Evolutionary conservation across 2,888 invertebrate species (phyloP).

Genomic region (Pseudococcus viburni): DNA sequence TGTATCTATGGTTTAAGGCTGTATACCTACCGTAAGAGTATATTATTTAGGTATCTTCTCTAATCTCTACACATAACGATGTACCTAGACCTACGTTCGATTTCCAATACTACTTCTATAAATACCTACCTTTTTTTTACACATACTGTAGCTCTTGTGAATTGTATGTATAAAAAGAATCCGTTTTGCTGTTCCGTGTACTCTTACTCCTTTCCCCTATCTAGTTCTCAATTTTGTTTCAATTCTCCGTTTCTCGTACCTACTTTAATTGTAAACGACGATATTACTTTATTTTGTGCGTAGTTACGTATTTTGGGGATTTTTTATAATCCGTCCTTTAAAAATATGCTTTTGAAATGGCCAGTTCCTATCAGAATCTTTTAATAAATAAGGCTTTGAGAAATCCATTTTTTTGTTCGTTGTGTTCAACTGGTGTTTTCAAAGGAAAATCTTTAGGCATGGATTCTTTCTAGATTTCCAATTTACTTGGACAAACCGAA

Average conservation of each 20-base stretch:
- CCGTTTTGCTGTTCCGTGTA: neutral
- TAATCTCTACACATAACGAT: neutral
- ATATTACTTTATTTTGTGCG: neutral
- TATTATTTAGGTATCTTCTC: neutral
- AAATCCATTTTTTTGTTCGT: slow-evolving; percentile 7
- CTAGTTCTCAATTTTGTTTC: neutral
- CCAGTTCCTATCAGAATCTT: slow-evolving; percentile 44
- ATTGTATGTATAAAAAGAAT: neutral
- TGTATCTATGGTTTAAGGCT: slow-evolving; percentile 1
- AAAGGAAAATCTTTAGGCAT: no score
- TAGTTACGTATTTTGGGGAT: slow-evolving; percentile 16
- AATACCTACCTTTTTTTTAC: no score
- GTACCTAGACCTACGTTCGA: no score
- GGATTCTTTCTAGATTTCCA: no score
- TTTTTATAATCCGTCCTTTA: slow-evolving; percentile 37
- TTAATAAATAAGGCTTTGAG: slow-evolving; percentile 48
- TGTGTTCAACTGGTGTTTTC: neutral
- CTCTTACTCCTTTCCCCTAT: no score
- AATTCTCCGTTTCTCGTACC: neutral
- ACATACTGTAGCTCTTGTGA: no score
- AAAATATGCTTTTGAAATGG: slow-evolving; percentile 30
- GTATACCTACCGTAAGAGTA: neutral
- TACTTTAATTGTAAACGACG: neutral
- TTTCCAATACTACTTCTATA: no score
- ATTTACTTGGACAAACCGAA: no score